These are phyloP conservation scores for Cyrtorhinus lividipennis DNA, from an alignment of 1,140 invertebrate genomes.

Conservation along the genomic window DNA sequence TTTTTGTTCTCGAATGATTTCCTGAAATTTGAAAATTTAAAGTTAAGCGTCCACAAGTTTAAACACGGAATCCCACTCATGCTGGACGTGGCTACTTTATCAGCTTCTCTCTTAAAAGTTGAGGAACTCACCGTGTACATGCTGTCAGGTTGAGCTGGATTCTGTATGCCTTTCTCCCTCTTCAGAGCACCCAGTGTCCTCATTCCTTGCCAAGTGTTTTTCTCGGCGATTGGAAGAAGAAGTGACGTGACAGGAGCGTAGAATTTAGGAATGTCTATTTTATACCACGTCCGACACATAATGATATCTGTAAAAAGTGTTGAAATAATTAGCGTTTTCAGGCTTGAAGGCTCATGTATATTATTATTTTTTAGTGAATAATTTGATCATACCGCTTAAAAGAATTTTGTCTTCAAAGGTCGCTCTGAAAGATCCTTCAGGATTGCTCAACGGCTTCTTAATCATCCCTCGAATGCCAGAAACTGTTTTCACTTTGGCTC, in stretches of 20 bases:
- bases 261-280: conserved; percentile 80
- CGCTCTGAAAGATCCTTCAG: conserved; percentile 82
- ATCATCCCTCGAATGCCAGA: conserved; percentile 97
- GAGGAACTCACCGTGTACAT: conserved; percentile 52
- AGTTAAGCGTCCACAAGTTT: too few species aligned
- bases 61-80: too few species aligned
- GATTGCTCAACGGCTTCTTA: conserved; percentile 75
- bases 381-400: conserved; percentile 48
- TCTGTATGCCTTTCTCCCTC: conserved; percentile 58
- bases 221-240: conserved; percentile 56
- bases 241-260: conserved; percentile 83
- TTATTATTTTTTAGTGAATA: neutral
- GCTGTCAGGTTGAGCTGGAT: conserved; percentile 60
- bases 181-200: conserved; percentile 86
- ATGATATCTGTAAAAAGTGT: conserved; percentile 58
- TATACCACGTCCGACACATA: conserved; percentile 92
- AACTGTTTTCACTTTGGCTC: conserved; percentile 86
- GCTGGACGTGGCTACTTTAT: too few species aligned
- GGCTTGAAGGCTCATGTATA: too few species aligned
- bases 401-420: conserved; percentile 97
- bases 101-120: too few species aligned
- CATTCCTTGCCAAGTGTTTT: conserved; percentile 78
- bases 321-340: neutral
- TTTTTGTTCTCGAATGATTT: conserved; percentile 53
- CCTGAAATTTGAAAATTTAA: conserved; percentile 37